These are phyloP conservation scores for Dendrophyllia cribrosa DNA, from an alignment of 64 coral and sea anemone species.

Conservation along the genomic window DNA sequence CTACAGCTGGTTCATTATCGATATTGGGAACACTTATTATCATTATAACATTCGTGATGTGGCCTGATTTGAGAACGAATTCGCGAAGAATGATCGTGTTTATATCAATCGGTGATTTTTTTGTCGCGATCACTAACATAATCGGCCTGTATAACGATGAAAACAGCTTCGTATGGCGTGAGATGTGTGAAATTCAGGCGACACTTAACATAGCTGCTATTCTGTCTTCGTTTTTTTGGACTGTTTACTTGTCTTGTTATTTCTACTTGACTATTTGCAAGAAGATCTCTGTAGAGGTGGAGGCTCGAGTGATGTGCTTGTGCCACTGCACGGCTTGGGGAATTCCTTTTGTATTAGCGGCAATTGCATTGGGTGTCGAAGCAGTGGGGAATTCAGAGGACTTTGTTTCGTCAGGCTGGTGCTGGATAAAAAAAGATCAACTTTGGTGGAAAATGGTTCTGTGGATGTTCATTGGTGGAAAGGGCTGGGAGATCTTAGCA, in stretches of 20 bases:
- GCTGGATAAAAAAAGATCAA: conserved; percentile 54
- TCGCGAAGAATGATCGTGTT: conserved; percentile 83
- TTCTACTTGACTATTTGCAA: conserved; percentile 74
- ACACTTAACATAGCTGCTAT: conserved; percentile 71
- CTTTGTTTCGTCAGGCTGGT: conserved; percentile 76
- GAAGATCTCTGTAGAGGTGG: conserved; percentile 16
- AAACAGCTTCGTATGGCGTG: background rate
- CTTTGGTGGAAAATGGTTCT: background rate
- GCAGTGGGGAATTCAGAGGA: conserved; percentile 50
- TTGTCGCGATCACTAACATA: conserved; percentile 65
- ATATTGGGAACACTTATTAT: conserved; percentile 73
- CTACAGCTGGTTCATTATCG: conserved; percentile 69
- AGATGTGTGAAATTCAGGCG: conserved; percentile 18
- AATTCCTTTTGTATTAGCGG: conserved; percentile 66
- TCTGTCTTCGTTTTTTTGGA: conserved; percentile 96
- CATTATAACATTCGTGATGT: conserved; percentile 73
- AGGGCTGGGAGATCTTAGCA: conserved; percentile 73
- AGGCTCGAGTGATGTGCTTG: conserved; percentile 60
- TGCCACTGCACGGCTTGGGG: conserved; percentile 88
- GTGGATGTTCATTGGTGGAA: conserved; percentile 76
- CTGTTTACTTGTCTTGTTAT: conserved; percentile 74
- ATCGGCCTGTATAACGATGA: conserved; percentile 10
- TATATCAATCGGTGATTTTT: conserved; percentile 92
- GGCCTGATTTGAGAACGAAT: conserved; percentile 83
- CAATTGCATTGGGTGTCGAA: conserved; percentile 24